These are phyloP conservation scores for Caenorhabditis doughertyi DNA, from an alignment of 2,888 invertebrate species.

Conservation along the genomic window DNA sequence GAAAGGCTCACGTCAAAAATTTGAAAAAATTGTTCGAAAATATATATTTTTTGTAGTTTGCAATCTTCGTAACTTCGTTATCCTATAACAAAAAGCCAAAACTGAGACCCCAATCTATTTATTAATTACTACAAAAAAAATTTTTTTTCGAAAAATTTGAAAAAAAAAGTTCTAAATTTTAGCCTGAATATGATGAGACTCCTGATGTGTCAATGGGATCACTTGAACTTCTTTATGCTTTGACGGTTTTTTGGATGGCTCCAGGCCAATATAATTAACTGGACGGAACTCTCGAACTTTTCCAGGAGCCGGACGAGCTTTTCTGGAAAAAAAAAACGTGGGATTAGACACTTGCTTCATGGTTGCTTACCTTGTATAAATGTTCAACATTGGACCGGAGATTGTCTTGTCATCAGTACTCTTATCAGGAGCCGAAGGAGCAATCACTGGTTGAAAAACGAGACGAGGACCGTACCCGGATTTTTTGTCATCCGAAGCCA, in stretches of 20 bases:
- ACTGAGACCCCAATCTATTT: no score
- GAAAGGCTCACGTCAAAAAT: no score
- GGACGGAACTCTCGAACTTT: not conserved
- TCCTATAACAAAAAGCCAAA: no score
- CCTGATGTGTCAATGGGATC: not conserved
- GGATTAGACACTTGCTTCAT: no score
- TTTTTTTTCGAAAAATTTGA: no score
- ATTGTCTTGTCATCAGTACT: not conserved
- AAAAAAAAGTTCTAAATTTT: not conserved
- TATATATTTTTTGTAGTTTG: no score
- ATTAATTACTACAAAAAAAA: no score
- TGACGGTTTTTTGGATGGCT: not conserved
- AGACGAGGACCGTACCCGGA: not conserved
- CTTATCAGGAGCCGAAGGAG: not conserved
- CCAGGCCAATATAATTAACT: not conserved
- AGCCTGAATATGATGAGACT: not conserved
- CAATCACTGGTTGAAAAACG: not conserved
- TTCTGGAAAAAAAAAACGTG: slow-evolving; percentile 1
- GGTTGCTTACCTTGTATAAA: not conserved
- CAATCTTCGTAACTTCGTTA: no score
- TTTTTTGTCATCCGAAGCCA: not conserved
- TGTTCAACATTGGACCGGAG: not conserved
- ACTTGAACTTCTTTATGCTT: not conserved
- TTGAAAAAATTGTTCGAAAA: no score
- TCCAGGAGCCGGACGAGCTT: not conserved